Evolutionary conservation across 30 jellyfish, hydroid and myxozoan genomes (phyloP), one percentile per base, ranked within the genome.

Genomic region (Hydractinia echinata): DNA sequence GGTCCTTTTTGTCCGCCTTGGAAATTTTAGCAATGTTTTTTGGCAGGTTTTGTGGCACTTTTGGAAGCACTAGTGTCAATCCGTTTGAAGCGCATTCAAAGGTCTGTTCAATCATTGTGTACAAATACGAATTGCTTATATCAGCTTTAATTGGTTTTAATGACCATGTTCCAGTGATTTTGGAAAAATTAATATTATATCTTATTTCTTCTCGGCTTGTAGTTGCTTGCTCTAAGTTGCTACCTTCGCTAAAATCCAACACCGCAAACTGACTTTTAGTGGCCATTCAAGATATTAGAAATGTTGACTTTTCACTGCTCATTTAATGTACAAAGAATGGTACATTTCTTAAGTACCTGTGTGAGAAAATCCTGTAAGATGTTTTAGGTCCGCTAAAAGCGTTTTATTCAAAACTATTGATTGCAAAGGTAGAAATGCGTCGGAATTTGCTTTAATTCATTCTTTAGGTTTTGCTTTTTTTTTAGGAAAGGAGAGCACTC

Each of bases 261-360:
- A 66, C 66, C 4, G 83, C 83, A 0, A 60, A 54, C 66, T 79
- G 84, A 55, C 64, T 79, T 79, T 86, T 79, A 16, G 84, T 48
- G 18, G 4, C 5, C 87, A 79, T 79, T 18, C 87, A n/a, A n/a
- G 18, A 56, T 44, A 5, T 55, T 71, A 79, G 5, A 77, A 79
- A 79, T 79, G 87, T 51, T 60, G 54, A n/a, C 87, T 79, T 61
- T 58, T 79, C 4, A 3, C 86, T 16, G n/a, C 8, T 54, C 44
- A 58, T 53, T 79, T 79, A 18, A 0, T 64, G 51, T 48, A 66
- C 84, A 79, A 48, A 1, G 87, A 79, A 51, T 56, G 87, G 53
- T 79, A 79, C 61, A 79, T 76, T 64, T 79, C 87, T 3, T 61
- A 51, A 0, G 82, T 66, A 16, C 87, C 86, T 13, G 87, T 79